Evolutionary conservation across 2,797 vertebrate species (phyloP).

Genomic region (Sibirionetta formosa): DNA sequence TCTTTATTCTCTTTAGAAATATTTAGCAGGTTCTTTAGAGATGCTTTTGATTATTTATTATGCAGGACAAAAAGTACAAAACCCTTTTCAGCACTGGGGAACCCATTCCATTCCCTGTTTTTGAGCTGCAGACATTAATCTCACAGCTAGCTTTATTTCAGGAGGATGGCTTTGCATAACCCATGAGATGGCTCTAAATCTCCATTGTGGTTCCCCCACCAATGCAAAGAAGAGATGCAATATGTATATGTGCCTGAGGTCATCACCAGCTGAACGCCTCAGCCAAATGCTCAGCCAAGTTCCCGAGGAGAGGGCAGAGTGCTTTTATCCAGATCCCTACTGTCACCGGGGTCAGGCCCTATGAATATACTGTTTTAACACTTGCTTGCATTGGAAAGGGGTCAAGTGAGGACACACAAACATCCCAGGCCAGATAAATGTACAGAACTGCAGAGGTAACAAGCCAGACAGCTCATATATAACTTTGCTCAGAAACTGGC

Average conservation of each 20-base stretch:
- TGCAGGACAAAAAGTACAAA: neutral
- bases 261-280: neutral
- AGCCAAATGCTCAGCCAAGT: neutral
- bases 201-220: neutral
- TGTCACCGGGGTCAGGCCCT: neutral
- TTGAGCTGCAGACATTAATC: neutral
- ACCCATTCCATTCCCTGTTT: neutral
- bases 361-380: neutral
- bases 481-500: neutral
- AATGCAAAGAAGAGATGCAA: neutral
- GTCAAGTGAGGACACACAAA: neutral
- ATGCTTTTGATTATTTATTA: neutral
- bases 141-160: neutral
- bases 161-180: neutral
- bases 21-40: neutral
- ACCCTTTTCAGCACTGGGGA: neutral
- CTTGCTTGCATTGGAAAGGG: neutral
- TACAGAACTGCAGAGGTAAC: neutral
- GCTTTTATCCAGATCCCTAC: neutral
- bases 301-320: neutral
- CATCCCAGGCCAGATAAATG: neutral
- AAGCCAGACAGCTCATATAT: neutral
- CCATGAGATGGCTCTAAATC: neutral
- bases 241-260: neutral
- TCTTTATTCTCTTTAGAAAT: neutral